Evolutionary conservation across 37 sponge, comb jelly and placozoan genomes (phyloP).

Genomic region (Halichondria panicea): DNA sequence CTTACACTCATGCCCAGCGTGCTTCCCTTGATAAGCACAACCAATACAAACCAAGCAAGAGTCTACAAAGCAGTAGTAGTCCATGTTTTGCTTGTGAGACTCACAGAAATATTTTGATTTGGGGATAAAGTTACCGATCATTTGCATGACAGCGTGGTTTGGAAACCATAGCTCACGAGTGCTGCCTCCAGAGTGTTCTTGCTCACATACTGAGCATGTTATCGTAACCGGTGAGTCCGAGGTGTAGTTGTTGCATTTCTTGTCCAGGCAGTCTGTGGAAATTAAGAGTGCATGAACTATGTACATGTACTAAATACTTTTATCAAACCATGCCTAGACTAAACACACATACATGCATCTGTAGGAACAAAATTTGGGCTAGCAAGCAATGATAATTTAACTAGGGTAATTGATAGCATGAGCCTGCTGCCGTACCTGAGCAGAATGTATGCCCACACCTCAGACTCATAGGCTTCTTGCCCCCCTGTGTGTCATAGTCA

Average conservation of each 20-base stretch:
- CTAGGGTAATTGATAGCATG: too few relatives aligned
- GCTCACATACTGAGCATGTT: neutral
- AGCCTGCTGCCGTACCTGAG: conserved; percentile 5
- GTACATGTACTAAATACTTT: neutral
- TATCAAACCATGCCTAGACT: neutral
- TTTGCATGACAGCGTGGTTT: conserved; percentile 36
- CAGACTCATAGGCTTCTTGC: conserved; percentile 24
- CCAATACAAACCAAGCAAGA: conserved; percentile 35
- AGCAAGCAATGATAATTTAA: neutral
- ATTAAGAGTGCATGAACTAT: neutral
- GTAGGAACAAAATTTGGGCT: neutral
- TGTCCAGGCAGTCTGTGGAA: conserved; percentile 24
- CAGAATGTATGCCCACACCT: conserved; percentile 52
- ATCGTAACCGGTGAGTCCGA: neutral
- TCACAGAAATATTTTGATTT: conserved; percentile 38
- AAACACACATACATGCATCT: neutral
- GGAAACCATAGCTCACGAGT: conserved; percentile 35
- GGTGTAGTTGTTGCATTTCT: neutral
- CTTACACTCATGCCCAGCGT: conserved; percentile 25
- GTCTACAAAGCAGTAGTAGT: conserved; percentile 44
- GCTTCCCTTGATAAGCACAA: conserved; percentile 52
- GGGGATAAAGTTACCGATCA: conserved; percentile 18
- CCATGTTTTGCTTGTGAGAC: conserved; percentile 33
- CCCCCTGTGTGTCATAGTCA: conserved; percentile 12
- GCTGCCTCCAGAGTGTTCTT: neutral